Evolutionary conservation across 2,888 invertebrate genomes (phyloP).

Genomic region (Mamestra brassicae): DNA sequence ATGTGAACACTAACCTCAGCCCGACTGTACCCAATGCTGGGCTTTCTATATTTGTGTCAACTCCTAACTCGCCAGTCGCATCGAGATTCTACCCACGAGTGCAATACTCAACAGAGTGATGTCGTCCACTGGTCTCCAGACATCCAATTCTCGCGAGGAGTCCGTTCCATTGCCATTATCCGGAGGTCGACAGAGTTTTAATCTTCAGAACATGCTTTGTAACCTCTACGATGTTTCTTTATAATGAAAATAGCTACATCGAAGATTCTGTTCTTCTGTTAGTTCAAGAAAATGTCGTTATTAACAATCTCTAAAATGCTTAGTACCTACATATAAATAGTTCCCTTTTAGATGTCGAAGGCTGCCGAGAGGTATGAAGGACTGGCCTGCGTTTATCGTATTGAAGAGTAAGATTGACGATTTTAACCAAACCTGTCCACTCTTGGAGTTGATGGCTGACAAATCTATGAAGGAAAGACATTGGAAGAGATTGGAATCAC

Average conservation of each 20-base stretch:
- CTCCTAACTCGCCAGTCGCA: not conserved
- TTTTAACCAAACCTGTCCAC: conserved; percentile 96
- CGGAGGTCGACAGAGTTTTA: too few species aligned
- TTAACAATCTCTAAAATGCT: too few species aligned
- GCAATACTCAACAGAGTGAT: not conserved
- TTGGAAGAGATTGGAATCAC: conserved; percentile 92
- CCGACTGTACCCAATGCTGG: not conserved
- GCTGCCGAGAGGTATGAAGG: conserved; percentile 95
- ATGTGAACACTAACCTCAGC: not conserved
- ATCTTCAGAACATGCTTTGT: not conserved
- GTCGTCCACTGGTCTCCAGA: not conserved
- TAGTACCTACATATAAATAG: not conserved
- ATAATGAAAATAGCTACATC: not conserved
- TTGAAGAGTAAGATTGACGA: conserved; percentile 97
- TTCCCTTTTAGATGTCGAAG: conserved; percentile 93
- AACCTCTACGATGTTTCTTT: not conserved
- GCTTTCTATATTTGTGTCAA: not conserved
- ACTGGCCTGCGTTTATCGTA: conserved; percentile 97
- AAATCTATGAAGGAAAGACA: conserved; percentile 96
- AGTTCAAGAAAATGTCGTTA: too few species aligned
- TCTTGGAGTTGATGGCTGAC: conserved; percentile 96
- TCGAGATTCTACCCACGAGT: not conserved
- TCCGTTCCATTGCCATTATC: too few species aligned
- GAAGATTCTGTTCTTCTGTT: too few species aligned
- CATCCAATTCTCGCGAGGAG: not conserved